These are phyloP conservation scores for Calliopum simillimum DNA, from an alignment of 2,888 invertebrate species.

Conservation along the genomic window DNA sequence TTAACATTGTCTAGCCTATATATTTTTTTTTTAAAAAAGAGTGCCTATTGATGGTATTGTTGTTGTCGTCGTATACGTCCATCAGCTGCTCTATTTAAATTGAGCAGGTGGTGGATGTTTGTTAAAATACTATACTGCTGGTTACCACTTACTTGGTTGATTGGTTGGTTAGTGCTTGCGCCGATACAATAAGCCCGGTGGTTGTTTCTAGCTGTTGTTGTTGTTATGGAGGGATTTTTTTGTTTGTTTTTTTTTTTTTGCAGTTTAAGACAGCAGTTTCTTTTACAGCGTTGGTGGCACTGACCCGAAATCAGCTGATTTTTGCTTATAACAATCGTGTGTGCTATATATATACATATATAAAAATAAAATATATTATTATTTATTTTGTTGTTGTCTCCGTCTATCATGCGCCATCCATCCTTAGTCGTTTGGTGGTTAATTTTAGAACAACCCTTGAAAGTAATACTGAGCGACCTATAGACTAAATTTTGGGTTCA, in stretches of 20 bases:
- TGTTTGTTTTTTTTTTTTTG: background rate
- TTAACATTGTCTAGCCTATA: constrained; percentile 9
- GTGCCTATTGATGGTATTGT: constrained; percentile 1
- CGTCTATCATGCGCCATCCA: constrained; percentile 1
- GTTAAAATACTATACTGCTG: background rate
- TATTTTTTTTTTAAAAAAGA: background rate
- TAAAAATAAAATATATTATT: background rate
- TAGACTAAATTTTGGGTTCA: constrained; percentile 1
- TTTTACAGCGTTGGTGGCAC: constrained; percentile 22
- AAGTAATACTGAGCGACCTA: constrained; percentile 13
- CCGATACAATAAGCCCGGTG: constrained; percentile 20
- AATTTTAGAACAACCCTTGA: constrained; percentile 25
- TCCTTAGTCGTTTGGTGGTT: constrained; percentile 15
- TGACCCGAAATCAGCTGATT: constrained; percentile 29
- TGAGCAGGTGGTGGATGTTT: constrained; percentile 29
- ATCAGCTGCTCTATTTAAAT: constrained; percentile 25
- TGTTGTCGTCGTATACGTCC: constrained; percentile 11
- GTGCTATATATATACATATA: background rate
- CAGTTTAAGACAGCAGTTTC: background rate
- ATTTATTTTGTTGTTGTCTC: constrained; percentile 3
- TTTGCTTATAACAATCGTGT: constrained; percentile 4
- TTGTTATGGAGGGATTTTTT: background rate
- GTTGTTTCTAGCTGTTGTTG: constrained; percentile 13
- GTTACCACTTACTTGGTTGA: background rate
- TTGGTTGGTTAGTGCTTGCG: constrained; percentile 15